Evolutionary conservation across 1,140 invertebrate species (phyloP), one percentile per base, ranked within the genome.

Genomic region (Anoplophora glabripennis): DNA sequence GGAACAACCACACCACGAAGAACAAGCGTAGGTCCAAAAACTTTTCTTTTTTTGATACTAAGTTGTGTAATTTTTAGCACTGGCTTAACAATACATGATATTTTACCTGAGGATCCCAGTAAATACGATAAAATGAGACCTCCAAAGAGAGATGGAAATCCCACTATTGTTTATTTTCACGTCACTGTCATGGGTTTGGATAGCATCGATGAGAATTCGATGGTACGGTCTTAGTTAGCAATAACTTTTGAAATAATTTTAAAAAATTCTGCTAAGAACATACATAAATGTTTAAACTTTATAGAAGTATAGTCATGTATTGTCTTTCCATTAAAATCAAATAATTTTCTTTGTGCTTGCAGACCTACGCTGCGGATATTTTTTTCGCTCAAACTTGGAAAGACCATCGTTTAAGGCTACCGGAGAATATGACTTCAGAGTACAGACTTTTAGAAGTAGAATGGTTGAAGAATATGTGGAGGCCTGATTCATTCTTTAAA

Each of bases 371-470:
- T 0, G 90, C 90, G 0, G 91, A 94, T 69, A 92, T 94, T 70
- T 94, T 94, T 74, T 93, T 94, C 70, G 91, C 90, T 12, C 91
- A 94, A 78, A 92, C 89, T 4, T 93, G 92, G 92, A 92, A 93
- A 72, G 92, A 94, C 73, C 86, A 92, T 73, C 82, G 92, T 17
- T 78, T 94, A n/a, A 79, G 90, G 40, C 76, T 94, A 64, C 91
- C 91, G 1, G 90, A 93, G 77, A 94, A 94, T 68, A 94, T 94
- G 92, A 94, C 90, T 9, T 86, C 89, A 11, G 91, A 93, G 73
- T 94, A 94, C 76, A 85, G 89, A 70, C 79, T 93, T 45, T 75
- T 93, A 15, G 90, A 93, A 77, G 89, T 93, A 4, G 90, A 92
- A 66, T 93, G 90, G 90, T 71, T 93, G 49, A 92, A 93, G 69